Base-by-base conservation (phyloP, 2,113 vertebrate species). In the Zosterops lateralis region DNA sequence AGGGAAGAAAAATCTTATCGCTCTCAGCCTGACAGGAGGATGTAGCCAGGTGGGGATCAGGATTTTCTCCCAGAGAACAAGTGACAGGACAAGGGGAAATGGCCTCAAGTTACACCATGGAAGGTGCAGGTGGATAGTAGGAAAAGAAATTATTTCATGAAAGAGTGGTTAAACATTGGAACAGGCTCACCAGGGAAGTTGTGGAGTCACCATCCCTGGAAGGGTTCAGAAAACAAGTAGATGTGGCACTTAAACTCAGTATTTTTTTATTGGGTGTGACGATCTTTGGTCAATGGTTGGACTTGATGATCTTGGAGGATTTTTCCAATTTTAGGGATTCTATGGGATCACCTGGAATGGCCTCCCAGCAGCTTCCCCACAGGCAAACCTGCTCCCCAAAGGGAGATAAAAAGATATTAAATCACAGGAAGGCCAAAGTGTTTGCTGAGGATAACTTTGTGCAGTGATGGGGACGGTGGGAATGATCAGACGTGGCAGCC, bases 401-500 rank as follows among this genome's bases (percentile, higher is more conserved):
- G 40, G 38, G 62, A 66, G n/a, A 64, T 1, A 47, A 48, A 57
- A 3, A 73, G 47, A 34, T n/a, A 28, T 18, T 24, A 67, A 68
- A 67, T 7, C 36, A 17, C 24, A 61, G 70, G 36, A 45, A 84
- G 7, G 11, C n/a, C 25, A 36, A 56, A 61, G 5, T 7, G 4
- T 85, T 54, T 80, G 56, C 16, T 86, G 17, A 40, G 24, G 42
- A 14, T 13, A 20, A 36, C 10, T 18, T 5, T 9, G 10, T 17
- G n/a, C 17, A 40, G 10, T 0, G 7, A 8, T 7, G 15, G 50
- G 34, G n/a, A 4, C 7, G 34, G n/a, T 3, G 31, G 36, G 28
- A 82, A 16, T 0, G 1, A 61, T 13, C 25, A 1, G 3, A 17
- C 0, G 0, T 19, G 38, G 29, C 29, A 29, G 28, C 3, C 14